A percentile compares a stretch with the other conserved stretches of the same genome.
Evolutionary conservation across 2,113 vertebrate species (phyloP).

Genomic region (Nettapus auritus): DNA sequence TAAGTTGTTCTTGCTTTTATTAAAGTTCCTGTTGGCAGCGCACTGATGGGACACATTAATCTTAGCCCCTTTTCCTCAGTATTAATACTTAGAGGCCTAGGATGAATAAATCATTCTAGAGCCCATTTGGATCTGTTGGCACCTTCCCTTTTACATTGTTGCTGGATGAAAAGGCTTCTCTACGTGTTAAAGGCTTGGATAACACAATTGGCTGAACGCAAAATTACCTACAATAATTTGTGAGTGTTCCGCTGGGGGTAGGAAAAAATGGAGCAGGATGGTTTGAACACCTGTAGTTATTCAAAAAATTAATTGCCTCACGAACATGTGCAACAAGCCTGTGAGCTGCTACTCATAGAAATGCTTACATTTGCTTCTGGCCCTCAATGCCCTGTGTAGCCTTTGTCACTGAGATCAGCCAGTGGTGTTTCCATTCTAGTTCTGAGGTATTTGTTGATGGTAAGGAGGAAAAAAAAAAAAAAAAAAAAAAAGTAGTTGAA

Average conservation of each 20-base stretch:
- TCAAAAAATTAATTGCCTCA: neutral
- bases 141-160: constrained; percentile 25
- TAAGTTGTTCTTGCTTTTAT: constrained; percentile 52
- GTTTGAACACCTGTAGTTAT: neutral
- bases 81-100: constrained; percentile 55
- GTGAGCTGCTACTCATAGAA: neutral
- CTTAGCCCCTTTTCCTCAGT: neutral
- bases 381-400: too few relatives aligned
- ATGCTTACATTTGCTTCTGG: neutral
- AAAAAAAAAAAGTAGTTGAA: neutral
- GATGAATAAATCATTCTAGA: constrained; percentile 50
- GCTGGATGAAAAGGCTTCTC: constrained; percentile 28
- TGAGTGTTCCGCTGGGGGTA: neutral
- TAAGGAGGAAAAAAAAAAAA: neutral
- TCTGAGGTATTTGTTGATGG: neutral
- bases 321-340: neutral
- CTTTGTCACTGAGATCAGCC: neutral
- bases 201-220: neutral
- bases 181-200: constrained; percentile 23
- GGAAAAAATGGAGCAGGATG: neutral
- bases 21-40: constrained; percentile 57
- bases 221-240: neutral
- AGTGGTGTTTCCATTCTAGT: neutral
- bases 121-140: constrained; percentile 53
- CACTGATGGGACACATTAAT: constrained; percentile 62